Evolutionary conservation across 2,888 invertebrate species (phyloP).

Genomic region (Xylophagus ater): DNA sequence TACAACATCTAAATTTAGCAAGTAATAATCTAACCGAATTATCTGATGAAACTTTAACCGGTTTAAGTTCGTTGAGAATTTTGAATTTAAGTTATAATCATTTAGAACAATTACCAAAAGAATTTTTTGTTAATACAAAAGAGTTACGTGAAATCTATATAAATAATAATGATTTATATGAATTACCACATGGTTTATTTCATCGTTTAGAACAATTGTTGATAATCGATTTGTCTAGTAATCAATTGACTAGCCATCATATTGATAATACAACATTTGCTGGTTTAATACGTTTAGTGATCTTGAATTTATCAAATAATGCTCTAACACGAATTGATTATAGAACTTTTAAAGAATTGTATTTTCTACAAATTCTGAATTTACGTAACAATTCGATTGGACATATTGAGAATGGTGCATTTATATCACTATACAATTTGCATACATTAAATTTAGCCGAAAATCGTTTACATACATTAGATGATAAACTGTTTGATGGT

Average conservation of each 20-base stretch:
- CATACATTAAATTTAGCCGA: conserved; percentile 82
- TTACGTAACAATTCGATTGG: conserved; percentile 77
- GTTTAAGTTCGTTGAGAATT: conserved; percentile 64
- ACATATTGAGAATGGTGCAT: conserved; percentile 80
- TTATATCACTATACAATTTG: conserved; percentile 75
- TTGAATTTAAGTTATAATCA: conserved; percentile 81
- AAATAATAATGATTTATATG: conserved; percentile 73
- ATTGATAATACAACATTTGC: conserved; percentile 80
- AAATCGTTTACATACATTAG: conserved; percentile 71
- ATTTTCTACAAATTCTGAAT: conserved; percentile 75
- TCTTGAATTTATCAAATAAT: conserved; percentile 77
- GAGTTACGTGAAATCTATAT: conserved; percentile 74
- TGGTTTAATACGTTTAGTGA: conserved; percentile 71
- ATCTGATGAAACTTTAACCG: conserved; percentile 66
- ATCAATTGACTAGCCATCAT: conserved; percentile 73
- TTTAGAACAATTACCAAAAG: conserved; percentile 69
- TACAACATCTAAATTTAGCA: conserved; percentile 70
- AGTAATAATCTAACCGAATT: conserved; percentile 75
- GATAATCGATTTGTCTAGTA: conserved; percentile 72
- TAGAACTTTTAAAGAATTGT: conserved; percentile 75
- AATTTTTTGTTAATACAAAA: conserved; percentile 67
- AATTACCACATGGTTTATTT: conserved; percentile 72
- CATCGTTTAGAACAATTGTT: conserved; percentile 73
- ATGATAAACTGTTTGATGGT: conserved; percentile 72
- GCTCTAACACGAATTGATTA: conserved; percentile 71